These are phyloP conservation scores for Tridacna crocea DNA, from an alignment of 2,888 invertebrate genomes.

Conservation along the genomic window DNA sequence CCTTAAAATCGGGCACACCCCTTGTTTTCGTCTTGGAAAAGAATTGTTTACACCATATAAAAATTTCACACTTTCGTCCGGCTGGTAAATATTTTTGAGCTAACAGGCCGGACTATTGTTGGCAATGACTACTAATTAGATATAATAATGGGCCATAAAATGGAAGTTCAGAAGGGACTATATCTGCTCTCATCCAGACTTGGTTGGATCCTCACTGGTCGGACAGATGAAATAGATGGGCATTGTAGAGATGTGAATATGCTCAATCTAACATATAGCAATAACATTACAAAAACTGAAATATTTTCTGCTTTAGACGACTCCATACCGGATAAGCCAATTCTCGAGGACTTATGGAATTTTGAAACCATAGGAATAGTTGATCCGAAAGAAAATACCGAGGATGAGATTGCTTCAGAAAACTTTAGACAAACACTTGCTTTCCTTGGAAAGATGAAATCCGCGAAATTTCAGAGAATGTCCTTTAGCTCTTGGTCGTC, in stretches of 20 bases:
- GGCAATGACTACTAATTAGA: conserved; percentile 30
- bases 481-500: background rate
- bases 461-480: background rate
- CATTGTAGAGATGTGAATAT: conserved; percentile 15
- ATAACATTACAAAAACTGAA: background rate
- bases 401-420: too few relatives aligned
- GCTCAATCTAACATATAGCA: conserved; percentile 17
- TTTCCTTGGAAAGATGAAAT: background rate
- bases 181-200: too few relatives aligned
- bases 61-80: too few relatives aligned
- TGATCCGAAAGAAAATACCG: too few relatives aligned
- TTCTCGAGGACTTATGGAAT: background rate
- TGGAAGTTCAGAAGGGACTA: conserved; percentile 15
- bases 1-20: too few relatives aligned
- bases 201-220: conserved; percentile 29
- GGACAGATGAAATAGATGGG: background rate
- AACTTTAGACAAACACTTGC: too few relatives aligned
- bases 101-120: too few relatives aligned
- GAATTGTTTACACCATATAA: too few relatives aligned
- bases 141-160: conserved; percentile 16
- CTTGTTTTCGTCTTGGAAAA: too few relatives aligned
- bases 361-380: background rate
- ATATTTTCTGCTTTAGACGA: background rate
- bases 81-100: too few relatives aligned
- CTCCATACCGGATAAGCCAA: conserved; percentile 8